Percentiles rank a stretch among this genome's conserved stretches.
Evolutionary conservation across 2,888 invertebrate genomes (phyloP).

Genomic region (Watsonalla binaria): DNA sequence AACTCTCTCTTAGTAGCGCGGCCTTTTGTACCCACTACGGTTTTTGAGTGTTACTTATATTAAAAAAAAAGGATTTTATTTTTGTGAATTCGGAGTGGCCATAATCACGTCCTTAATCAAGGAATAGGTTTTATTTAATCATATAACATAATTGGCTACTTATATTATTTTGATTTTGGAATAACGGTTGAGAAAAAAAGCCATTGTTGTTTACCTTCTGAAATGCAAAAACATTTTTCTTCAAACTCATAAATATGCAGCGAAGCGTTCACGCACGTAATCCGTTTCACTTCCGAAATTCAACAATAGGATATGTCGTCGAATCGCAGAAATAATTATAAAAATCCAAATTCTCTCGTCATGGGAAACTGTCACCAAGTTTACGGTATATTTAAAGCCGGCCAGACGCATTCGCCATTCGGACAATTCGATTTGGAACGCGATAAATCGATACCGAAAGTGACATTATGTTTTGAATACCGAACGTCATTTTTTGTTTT

Average conservation of each 20-base stretch:
- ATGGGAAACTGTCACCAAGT: conserved; percentile 69
- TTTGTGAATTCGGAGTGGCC: no score
- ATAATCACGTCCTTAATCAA: no score
- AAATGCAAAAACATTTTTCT: conserved; percentile 9
- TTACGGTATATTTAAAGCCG: conserved; percentile 64
- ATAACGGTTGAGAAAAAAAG: background rate
- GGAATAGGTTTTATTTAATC: no score
- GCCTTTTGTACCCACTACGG: conserved; percentile 20
- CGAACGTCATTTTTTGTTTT: conserved; percentile 56
- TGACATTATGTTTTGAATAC: conserved; percentile 75
- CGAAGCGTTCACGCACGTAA: conserved; percentile 57
- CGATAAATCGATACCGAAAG: conserved; percentile 68
- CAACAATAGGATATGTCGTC: conserved; percentile 54
- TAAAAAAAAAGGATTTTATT: background rate
- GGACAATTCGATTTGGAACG: conserved; percentile 54
- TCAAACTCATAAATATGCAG: conserved; percentile 31
- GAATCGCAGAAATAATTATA: conserved; percentile 56
- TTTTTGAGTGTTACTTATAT: conserved; percentile 7
- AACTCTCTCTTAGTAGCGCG: conserved; percentile 37
- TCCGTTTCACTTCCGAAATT: conserved; percentile 63
- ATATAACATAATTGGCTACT: no score
- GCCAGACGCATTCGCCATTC: conserved; percentile 19
- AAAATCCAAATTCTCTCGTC: conserved; percentile 62
- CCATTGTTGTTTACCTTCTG: background rate
- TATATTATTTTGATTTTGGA: background rate